phyloP scores from a whole-genome alignment of 1,140 invertebrate genomes.

The Drosophila azteca region DNA sequence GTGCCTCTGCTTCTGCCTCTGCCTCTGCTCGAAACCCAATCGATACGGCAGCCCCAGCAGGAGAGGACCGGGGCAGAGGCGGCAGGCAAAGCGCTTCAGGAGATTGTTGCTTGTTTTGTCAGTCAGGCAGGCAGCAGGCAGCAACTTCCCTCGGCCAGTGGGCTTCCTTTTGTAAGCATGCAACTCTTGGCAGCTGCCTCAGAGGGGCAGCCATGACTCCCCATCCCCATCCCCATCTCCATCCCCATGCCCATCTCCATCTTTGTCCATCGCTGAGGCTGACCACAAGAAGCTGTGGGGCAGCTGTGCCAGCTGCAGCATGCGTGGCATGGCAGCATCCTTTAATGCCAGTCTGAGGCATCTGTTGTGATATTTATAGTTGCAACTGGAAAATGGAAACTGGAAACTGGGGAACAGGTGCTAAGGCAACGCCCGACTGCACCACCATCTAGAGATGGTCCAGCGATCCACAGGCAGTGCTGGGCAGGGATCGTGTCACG shows the following conservation, averaged over 20 bases:
- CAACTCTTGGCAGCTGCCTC: conserved; percentile 45
- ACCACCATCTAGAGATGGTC: background rate
- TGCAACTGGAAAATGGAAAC: conserved; percentile 48
- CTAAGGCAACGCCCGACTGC: conserved; percentile 61
- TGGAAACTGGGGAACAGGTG: conserved; percentile 67
- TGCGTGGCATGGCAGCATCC: conserved; percentile 53
- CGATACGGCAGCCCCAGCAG: conserved; percentile 20
- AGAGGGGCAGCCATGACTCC: background rate
- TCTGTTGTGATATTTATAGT: conserved; percentile 80
- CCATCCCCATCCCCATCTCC: background rate
- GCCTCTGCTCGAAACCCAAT: conserved; percentile 45
- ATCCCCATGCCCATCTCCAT: conserved; percentile 12
- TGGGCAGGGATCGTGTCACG: no score
- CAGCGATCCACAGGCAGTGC: no score
- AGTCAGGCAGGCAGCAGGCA: conserved; percentile 45
- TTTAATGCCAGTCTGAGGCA: conserved; percentile 64
- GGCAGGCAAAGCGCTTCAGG: conserved; percentile 1
- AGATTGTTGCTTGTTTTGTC: conserved; percentile 69
- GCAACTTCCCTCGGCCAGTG: conserved; percentile 69
- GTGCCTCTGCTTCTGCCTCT: no score
- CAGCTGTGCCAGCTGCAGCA: conserved; percentile 47
- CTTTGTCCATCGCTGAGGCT: conserved; percentile 30
- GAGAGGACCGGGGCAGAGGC: background rate
- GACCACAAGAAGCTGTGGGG: conserved; percentile 64
- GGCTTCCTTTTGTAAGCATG: conserved; percentile 58